Evolutionary conservation across 2,113 vertebrate species (phyloP).

Genomic region (Piprites chloris): DNA sequence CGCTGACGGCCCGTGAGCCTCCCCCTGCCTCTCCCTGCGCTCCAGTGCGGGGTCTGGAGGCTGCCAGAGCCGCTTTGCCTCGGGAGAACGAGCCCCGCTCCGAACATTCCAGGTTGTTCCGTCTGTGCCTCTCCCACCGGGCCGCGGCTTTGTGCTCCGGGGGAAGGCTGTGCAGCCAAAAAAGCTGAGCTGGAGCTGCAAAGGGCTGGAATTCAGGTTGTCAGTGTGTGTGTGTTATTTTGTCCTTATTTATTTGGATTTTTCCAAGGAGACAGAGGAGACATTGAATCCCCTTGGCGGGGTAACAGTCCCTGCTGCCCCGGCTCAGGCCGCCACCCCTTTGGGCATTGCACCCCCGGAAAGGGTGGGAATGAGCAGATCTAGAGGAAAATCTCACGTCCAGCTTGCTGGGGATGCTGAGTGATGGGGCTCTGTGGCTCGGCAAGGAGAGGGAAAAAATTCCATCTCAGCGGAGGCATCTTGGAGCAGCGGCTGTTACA

Average conservation of each 20-base stretch:
- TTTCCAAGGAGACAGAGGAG: not conserved
- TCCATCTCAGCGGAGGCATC: not conserved
- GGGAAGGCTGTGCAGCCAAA: not conserved
- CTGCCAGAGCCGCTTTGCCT: not conserved
- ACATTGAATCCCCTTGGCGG: no score
- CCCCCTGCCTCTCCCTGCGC: not conserved
- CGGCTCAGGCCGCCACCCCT: not conserved
- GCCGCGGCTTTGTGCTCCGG: fast-evolving
- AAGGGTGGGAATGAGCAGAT: not conserved
- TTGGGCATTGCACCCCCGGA: not conserved
- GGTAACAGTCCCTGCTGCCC: not conserved
- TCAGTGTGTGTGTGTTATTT: not conserved
- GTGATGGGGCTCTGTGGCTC: not conserved
- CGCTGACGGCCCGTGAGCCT: not conserved
- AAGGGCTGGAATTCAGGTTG: not conserved
- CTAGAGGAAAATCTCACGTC: not conserved
- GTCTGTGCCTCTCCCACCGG: not conserved
- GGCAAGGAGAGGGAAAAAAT: not conserved
- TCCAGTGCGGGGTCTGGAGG: not conserved
- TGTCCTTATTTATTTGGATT: not conserved
- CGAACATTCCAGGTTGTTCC: not conserved
- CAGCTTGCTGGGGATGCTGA: not conserved
- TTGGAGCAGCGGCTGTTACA: not conserved
- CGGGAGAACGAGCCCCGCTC: not conserved
- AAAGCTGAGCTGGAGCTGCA: not conserved